Conservation (phyloP, 2,797 vertebrate species). For the Avahi laniger region DNA sequence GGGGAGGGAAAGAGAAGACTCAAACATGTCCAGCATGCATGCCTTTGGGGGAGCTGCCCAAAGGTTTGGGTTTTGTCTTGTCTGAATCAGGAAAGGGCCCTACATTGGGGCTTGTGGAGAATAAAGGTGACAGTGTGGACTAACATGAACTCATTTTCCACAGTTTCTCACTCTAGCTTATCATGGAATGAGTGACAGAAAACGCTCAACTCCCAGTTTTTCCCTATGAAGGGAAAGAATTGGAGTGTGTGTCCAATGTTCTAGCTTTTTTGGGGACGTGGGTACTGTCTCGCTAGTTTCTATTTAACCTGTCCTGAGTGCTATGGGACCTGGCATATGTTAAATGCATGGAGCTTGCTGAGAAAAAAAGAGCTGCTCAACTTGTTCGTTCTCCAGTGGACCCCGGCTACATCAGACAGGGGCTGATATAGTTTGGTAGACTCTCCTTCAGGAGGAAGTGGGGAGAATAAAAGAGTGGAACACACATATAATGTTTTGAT, state of each 20-base stretch:
- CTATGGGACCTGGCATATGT: too few relatives aligned
- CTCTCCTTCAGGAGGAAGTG: not conserved
- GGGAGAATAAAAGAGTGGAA: not conserved
- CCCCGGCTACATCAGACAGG: not conserved
- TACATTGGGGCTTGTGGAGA: not conserved
- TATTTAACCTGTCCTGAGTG: not conserved
- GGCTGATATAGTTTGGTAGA: not conserved
- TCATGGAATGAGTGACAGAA: not conserved
- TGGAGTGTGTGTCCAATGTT: not conserved
- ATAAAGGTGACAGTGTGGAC: not conserved
- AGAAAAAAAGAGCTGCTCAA: not conserved
- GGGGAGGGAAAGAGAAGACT: not conserved
- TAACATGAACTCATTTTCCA: not conserved
- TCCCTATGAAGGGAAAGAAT: not conserved
- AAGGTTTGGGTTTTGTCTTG: not conserved
- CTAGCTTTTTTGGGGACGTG: not conserved
- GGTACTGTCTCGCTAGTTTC: not conserved
- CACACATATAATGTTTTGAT: not conserved
- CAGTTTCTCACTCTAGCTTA: accelerated
- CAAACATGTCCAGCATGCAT: not conserved
- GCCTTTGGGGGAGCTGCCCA: not conserved
- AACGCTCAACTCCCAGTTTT: not conserved
- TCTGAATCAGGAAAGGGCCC: not conserved
- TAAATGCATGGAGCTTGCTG: not conserved
- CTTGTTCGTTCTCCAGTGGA: not conserved